These are phyloP conservation scores for Steinernema feltiae DNA, from an alignment of 1,140 invertebrate species.

Conservation along the genomic window DNA sequence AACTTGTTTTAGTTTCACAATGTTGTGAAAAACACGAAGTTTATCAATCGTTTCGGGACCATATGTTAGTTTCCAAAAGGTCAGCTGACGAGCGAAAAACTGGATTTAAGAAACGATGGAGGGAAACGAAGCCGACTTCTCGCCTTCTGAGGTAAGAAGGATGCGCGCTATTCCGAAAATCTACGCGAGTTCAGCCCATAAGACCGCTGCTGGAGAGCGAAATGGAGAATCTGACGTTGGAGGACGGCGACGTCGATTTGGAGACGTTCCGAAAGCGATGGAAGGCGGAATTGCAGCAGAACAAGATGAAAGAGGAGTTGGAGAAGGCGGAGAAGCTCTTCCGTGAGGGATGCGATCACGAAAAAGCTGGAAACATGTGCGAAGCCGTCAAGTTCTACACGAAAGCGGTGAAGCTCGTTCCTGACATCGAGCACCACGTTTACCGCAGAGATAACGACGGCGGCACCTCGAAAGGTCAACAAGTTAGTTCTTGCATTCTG, in stretches of 20 bases:
- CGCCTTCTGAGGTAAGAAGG: constrained; percentile 6
- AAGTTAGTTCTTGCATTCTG: too few relatives aligned
- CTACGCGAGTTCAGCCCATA: background rate
- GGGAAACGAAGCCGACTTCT: background rate
- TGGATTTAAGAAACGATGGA: background rate
- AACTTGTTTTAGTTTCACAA: too few relatives aligned
- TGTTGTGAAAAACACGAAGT: background rate
- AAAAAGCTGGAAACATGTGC: constrained; percentile 22
- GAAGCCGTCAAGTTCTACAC: constrained; percentile 23
- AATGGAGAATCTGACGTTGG: background rate
- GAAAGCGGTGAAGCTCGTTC: constrained; percentile 25
- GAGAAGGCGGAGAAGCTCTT: constrained; percentile 19
- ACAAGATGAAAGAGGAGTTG: constrained; percentile 22
- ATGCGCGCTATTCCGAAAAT: background rate
- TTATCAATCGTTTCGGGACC: constrained; percentile 1
- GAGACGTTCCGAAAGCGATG: constrained; percentile 21
- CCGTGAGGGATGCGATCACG: constrained; percentile 20
- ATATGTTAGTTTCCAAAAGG: background rate
- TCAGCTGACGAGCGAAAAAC: background rate
- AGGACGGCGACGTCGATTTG: background rate
- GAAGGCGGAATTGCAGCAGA: constrained; percentile 17
- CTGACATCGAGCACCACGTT: constrained; percentile 25
- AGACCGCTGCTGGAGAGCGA: background rate
- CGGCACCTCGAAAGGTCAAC: background rate
- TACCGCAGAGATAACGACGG: background rate